Evolutionary conservation across 2,888 invertebrate genomes (phyloP), one percentile per base, ranked within the genome.

Genomic region (Netelia fuscicornis): DNA sequence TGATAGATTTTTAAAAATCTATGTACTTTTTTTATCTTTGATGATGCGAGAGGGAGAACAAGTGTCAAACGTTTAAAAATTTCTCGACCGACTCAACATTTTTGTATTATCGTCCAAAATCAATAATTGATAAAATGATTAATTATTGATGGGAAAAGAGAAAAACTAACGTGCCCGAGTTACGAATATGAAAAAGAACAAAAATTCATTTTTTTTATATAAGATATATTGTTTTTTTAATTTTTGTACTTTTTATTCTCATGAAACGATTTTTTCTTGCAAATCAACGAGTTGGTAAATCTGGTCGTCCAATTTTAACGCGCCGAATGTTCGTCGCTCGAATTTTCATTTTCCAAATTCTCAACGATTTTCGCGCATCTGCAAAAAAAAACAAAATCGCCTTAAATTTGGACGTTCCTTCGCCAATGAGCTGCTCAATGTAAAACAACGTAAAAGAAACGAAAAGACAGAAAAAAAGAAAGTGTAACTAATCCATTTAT

Each of bases 251-350:
- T 11, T 11, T 20, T n/a, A 44, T 13, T 11, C 20, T 70, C 9
- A 58, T 3, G 42, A 11, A 30, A 67, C 10, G 60, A 81, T 20
- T 70, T 60, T 48, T 78, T 44, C 54, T 75, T 65, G 81, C 79
- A 52, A 81, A 60, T 75, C n/a, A 44, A 77, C 68, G 17, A 56
- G 13, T 62, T 52, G 20, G 52, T 60, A 42, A 37, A 11, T 68
- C 48, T 74, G 84, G 58, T 78, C 64, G 74, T 84, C 78, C 81
- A 84, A 81, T 81, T 81, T 70, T 44, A 13, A 44, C 42, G 68
- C 72, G 77, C n/a, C 42, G 5, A 30, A 30, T 5, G 0, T 30
- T 5, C 30, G 6, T 5, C 30, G 30, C 3, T 3, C 30, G 30
- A 30, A 0, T 30, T 30, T 30, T 30, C 3, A 30, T 30, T 30